Percentiles rank a stretch among this genome's conserved stretches.
These are phyloP conservation scores for Tangara arthus DNA, from an alignment of 2,797 vertebrate genomes.

Conservation along the genomic window DNA sequence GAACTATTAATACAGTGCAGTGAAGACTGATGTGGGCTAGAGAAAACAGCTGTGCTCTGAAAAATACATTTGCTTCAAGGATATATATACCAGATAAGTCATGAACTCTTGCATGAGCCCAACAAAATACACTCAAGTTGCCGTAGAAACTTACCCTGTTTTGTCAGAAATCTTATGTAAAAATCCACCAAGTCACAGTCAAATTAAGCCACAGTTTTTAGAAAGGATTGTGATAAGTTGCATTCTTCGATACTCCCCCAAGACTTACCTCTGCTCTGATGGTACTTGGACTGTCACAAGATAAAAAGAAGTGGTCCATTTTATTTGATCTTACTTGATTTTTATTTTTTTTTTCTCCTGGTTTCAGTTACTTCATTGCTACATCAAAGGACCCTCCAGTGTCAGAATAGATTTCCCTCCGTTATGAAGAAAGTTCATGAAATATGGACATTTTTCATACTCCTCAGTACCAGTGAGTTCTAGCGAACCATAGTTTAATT, in stretches of 20 bases:
- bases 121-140: not conserved
- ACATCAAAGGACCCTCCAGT: not conserved
- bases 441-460: not conserved
- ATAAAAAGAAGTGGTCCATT: not conserved
- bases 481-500: not conserved
- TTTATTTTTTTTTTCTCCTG: not conserved
- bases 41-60: not conserved
- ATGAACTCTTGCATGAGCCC: not conserved
- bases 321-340: not conserved
- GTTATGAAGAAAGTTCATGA: not conserved
- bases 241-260: not conserved
- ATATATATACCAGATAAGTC: rapidly evolving
- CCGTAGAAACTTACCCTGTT: not conserved
- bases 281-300: not conserved
- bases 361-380: not conserved
- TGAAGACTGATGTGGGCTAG: not conserved
- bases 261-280: not conserved
- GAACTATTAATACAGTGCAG: not conserved
- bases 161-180: not conserved
- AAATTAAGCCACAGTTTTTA: not conserved
- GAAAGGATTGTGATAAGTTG: not conserved
- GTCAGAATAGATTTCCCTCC: not conserved
- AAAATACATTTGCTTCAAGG: not conserved
- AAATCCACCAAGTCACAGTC: not conserved
- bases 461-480: not conserved